Base-by-base conservation (phyloP, 2,113 vertebrate genomes). In the Craseonycteris thonglongyai region DNA sequence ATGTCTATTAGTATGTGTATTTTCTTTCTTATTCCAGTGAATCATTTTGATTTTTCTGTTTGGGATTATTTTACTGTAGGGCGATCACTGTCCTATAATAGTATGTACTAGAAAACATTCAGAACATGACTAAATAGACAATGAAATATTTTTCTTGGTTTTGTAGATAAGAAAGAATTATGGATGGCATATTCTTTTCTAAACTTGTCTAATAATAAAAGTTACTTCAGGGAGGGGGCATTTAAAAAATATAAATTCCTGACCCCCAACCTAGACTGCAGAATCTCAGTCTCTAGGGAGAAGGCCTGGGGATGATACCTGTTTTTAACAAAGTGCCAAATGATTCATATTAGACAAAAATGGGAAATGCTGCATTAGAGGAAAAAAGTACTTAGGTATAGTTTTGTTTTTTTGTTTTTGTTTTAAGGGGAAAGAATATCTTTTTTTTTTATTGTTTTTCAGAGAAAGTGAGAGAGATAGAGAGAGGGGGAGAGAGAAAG, bases 11-110 rank as follows among this genome's bases (percentile, higher is more conserved):
- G n/a, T n/a, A 68, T 40, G 15, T 68, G 3, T 81, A 56, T 95
- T 94, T 94, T 74, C 76, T 96, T 87, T 87, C 38, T 35, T 65
- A 76, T 76, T 16, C n/a, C 19, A 90, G 54, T 72, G 49, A 33
- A 51, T 51, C 54, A 56, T 69, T 59, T 86, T 81, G 68, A 42
- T 87, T 82, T 90, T 90, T 76, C 51, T 65, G 42, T 3, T 3
- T 92, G 8, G 89, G 58, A 80, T 59, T 86, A n/a, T 84, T 82
- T 11, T 21, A 40, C 35, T 76, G 2, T 75, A 66, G 58, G 58
- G 76, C 45, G 76, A 61, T 96, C 33, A 94, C 30, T 79, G 1
- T 66, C 21, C n/a, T 72, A 2, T n/a, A n/a, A n/a, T n/a, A n/a
- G n/a, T n/a, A 24, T 89, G 2, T 91, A 26, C 35, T 88, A 56